Percentiles rank a stretch among this genome's conserved stretches.
Conservation (phyloP, 2,797 vertebrate genomes). For the Sebastes hubbsi region DNA sequence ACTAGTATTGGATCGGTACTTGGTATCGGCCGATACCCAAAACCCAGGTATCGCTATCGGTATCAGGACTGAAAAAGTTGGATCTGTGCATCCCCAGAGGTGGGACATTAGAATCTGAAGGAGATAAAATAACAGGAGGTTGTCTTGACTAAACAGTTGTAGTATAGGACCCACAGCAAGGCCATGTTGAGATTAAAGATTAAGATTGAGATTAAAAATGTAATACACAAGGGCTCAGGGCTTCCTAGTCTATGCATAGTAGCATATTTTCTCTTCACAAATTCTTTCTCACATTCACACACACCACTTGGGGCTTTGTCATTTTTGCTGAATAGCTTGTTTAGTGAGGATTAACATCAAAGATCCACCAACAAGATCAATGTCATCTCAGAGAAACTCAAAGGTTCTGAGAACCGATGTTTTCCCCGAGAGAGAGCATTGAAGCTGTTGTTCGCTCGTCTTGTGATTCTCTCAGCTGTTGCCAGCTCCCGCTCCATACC, state of each 20-base stretch:
- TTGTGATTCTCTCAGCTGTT: constrained; percentile 51
- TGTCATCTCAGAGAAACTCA: constrained; percentile 53
- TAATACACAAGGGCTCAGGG: constrained; percentile 31
- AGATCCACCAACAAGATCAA: constrained; percentile 60
- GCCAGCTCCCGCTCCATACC: constrained; percentile 57
- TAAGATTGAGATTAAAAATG: constrained; percentile 51
- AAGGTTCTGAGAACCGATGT: constrained; percentile 35
- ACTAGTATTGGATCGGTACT: too few species aligned
- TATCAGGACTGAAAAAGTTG: too few species aligned
- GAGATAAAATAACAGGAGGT: neutral
- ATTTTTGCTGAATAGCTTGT: constrained; percentile 64
- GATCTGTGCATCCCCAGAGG: neutral
- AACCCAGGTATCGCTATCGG: too few species aligned
- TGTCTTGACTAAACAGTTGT: constrained; percentile 30
- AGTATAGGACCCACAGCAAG: constrained; percentile 36
- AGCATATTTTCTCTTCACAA: constrained; percentile 23
- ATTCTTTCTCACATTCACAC: constrained; percentile 37
- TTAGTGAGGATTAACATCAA: constrained; percentile 69
- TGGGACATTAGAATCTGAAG: neutral
- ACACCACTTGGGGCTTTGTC: constrained; percentile 23
- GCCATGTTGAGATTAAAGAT: constrained; percentile 52
- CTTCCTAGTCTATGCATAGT: constrained; percentile 5
- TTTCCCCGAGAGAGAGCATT: constrained; percentile 13
- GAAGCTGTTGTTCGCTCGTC: constrained; percentile 32
- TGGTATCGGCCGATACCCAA: too few species aligned